Base-by-base conservation (phyloP, 1,140 invertebrate genomes). In the Cylas formicarius region DNA sequence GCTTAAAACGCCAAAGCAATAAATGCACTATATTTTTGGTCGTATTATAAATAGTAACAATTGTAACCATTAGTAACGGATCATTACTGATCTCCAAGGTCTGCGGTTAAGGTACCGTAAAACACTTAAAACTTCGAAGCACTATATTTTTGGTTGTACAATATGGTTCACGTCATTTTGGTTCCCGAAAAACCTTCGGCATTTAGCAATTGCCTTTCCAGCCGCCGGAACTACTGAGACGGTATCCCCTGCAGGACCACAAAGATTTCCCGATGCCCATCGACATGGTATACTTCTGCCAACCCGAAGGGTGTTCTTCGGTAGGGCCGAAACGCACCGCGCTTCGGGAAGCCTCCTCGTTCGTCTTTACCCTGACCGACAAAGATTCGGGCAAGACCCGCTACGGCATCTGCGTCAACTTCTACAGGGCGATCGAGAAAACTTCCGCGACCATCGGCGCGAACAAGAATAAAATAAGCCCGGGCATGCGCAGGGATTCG, bases 251-350 rank as follows among this genome's bases (percentile, higher is more conserved):
- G 5, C 90, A 95, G 50, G 95, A 99, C 69, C 96, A 99, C 68
- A 84, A 86, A 63, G 97, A 99, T 69, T 99, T 99, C 70, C 85
- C 90, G 1, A 71, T 99, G 47, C 93, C 96, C 1, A 71, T 93
- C 56, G 96, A 99, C 70, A 95, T 99, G 77, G 93, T 97, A 5
- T 97, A 95, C 63, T 99, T 99, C 71, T 99, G 97, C 66, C 97
- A 99, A 69, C 97, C 97, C 0, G 97, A 99, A 72, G 96, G 96
- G 33, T 98, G 95, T 62, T 80, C 89, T 41, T 92, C 82, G 51
- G 84, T 91, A 29, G 91, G 90, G 17, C 88, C 87, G 2, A 81
- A 87, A 61, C 77, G 87, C 49, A 86, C 84, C 29, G 84, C 85
- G 29, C 67, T 86, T 16, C 72, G 91, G 38, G 92, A 97, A 66